phyloP scores from a whole-genome alignment of 2,888 invertebrate genomes.

The Hoplodrina blanda region DNA sequence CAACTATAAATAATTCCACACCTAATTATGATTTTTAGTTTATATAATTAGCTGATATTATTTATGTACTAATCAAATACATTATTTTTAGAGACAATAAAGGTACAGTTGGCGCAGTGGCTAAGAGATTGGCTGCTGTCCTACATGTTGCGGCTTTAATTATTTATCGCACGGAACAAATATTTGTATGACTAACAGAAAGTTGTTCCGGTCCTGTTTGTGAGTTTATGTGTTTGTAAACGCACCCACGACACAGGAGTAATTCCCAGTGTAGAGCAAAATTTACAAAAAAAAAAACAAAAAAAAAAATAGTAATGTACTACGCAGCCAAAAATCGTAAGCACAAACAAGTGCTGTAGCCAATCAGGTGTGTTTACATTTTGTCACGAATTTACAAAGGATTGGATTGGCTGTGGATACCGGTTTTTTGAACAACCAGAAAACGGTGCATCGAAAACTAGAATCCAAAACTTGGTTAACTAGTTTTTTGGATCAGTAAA shows the following conservation, averaged over 20 bases:
- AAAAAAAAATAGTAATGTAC: neutral
- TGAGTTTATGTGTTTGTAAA: too few species aligned
- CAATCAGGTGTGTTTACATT: neutral
- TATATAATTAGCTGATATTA: constrained; percentile 17
- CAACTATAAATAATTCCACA: constrained; percentile 13
- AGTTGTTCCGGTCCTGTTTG: too few species aligned
- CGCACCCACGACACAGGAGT: too few species aligned
- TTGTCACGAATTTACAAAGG: neutral
- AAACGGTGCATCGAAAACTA: constrained; percentile 43
- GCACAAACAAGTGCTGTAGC: neutral
- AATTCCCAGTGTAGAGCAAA: too few species aligned
- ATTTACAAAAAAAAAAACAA: too few species aligned
- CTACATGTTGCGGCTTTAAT: too few species aligned
- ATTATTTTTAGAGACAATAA: neutral
- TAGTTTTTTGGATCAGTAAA: constrained; percentile 30
- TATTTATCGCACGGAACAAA: too few species aligned
- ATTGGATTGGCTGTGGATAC: neutral
- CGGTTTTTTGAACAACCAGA: constrained; percentile 8
- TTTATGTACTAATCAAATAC: neutral
- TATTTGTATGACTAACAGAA: too few species aligned
- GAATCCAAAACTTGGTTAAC: constrained; percentile 28
- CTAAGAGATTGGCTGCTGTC: too few species aligned
- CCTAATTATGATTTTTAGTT: constrained; percentile 4
- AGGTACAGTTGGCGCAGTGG: too few species aligned
- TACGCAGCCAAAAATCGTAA: neutral